Evolutionary conservation across 2,888 invertebrate species (phyloP), one percentile per base, ranked within the genome.

Genomic region (Dorcus parallelipipedus): DNA sequence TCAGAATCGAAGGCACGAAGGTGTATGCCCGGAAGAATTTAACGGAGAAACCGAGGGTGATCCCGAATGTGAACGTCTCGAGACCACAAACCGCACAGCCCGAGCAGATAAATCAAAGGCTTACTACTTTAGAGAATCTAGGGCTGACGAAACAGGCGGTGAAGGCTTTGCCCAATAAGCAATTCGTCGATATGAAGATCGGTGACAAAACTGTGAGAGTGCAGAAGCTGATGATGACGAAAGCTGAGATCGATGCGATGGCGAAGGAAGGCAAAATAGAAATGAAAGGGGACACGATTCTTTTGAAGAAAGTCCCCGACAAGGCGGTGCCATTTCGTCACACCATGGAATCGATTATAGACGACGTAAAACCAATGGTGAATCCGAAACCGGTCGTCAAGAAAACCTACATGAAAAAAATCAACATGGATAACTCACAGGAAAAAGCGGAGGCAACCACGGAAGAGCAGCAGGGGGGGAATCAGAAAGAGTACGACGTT

Each of bases 171-270:
- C 71, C 73, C 0, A 70, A 70, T 50, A 73, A 74, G 59, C 70
- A 73, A 53, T 71, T 67, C 45, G 71, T 76, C 23, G 67, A 70
- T 52, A 69, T 69, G 69, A 70, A 70, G 57, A 81, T 85, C 20
- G 86, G 85, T 40, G 82, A 84, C 67, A 85, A 84, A 68, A 78
- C 84, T 41, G 84, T 86, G 0, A 83, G 84, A 67, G 85, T 87
- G 8, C 85, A 87, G 73, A 86, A 85, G 72, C 83, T 87, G 43
- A 83, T 85, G 2, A 82, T 88, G 80, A 85, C 86, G 7, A 87
- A 86, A 74, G 84, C 86, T 0, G 85, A 87, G 71, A 84, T 86
- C 17, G 85, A 84, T 63, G 83, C 82, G 4, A 86, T 87, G 84
- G 82, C 85, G 2, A 85, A 84, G 68, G 81, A 86, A 64, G 87